phyloP scores from a whole-genome alignment of 2,888 invertebrate species.

The Achlya flavicornis region DNA sequence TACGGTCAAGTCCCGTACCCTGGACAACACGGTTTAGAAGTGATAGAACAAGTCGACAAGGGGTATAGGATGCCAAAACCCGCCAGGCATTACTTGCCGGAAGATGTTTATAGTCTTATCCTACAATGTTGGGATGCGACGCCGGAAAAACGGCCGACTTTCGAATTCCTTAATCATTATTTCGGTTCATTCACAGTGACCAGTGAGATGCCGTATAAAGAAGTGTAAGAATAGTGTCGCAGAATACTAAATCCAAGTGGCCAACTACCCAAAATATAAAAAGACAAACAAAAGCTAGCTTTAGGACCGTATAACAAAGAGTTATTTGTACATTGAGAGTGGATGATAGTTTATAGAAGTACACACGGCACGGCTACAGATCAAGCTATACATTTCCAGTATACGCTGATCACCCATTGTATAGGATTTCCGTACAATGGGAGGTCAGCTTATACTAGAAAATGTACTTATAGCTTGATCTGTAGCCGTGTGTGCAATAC shows the following conservation, averaged over 20 bases:
- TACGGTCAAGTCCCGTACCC: constrained; percentile 99
- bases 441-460: too few species aligned
- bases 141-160: constrained; percentile 98
- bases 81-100: constrained; percentile 93
- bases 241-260: too few species aligned
- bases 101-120: constrained; percentile 97
- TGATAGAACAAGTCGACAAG: constrained; percentile 97
- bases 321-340: constrained; percentile 79
- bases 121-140: constrained; percentile 97
- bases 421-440: too few species aligned
- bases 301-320: constrained; percentile 82
- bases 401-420: too few species aligned
- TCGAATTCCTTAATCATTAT: constrained; percentile 98
- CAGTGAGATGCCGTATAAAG: constrained; percentile 98
- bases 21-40: constrained; percentile 98
- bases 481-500: too few species aligned
- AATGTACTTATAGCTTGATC: too few species aligned
- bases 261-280: constrained; percentile 55
- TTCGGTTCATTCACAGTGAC: constrained; percentile 98
- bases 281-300: constrained; percentile 73
- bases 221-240: constrained; percentile 86
- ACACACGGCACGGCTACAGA: too few species aligned
- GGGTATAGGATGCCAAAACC: constrained; percentile 99
- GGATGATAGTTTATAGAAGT: constrained; percentile 63
- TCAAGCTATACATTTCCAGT: too few species aligned